Evolutionary conservation across 2,888 invertebrate genomes (phyloP), one percentile per base, ranked within the genome.

Genomic region (Himalopsyche japonica): DNA sequence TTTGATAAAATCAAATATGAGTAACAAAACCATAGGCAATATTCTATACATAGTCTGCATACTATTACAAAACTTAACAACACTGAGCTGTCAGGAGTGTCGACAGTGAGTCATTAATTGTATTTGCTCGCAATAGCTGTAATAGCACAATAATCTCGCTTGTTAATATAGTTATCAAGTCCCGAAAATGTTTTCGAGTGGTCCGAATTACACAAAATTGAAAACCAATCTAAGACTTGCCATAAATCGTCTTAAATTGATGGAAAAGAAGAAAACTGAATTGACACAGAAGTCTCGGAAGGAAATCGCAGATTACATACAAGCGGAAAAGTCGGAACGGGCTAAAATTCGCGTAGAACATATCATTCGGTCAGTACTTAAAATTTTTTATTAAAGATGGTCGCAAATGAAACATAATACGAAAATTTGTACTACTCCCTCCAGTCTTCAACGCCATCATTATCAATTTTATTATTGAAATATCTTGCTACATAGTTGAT

Each of bases 231-330:
- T 99, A 85, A 94, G 99, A 87, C 92, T 99, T 87, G 95, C 98
- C 10, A 95, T 98, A 88, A 98, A 98, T 90, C 95, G 99, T 77
- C 93, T 99, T 57, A 99, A 99, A 91, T 91, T 99, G 82, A 90
- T 99, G 87, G 98, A 98, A 89, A 99, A 99, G 91, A 99, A 99
- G 93, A 99, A 99, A 92, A 96, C 98, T 0, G 99, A 99, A 91
- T 91, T 99, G 88, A 97, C 99, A 2, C 96, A 98, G 89, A 99
- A 99, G 91, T 96, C 99, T 0, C 93, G 98, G 87, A 97, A 97
- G 89, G 99, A 99, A 94, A 99, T 99, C 85, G 99, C 98, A 0
- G 99, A 99, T 91, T 99, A 98, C 89, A 95, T 99, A 86, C 93
- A 94, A 80, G 94, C 95, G 88, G 97, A 97, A 83, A 97, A 97